Base-by-base conservation (phyloP, 2,113 vertebrate species). In the Labeo catla region DNA sequence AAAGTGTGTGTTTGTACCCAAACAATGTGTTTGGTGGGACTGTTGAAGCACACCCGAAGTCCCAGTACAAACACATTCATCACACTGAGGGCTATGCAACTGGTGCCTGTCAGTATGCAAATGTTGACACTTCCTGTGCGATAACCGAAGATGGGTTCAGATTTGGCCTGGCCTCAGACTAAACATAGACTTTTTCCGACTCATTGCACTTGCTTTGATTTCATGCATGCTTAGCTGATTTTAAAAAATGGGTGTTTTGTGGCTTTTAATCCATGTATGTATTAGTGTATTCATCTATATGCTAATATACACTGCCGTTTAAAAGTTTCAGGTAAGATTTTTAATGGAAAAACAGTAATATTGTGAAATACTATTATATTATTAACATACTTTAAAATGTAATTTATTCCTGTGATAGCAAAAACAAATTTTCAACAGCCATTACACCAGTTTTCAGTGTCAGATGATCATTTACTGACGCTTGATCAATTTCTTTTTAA, bases 51-150 rank as follows among this genome's bases (percentile, higher is more conserved):
- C 87, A 76, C 91, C 90, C 91, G 80, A 84, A 50, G 86, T 68
- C 81, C 76, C 63, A 83, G 19, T 8, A 15, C 86, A 87, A 85
- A 86, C 73, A 86, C 81, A 81, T 84, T 61, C 72, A 86, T 84
- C 82, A 84, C 65, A 36, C 16, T 23, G 15, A 59, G 76, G 52
- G 34, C 66, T 5, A 39, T 50, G 49, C 83, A 82, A 73, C 80
- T 52, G 61, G 36, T 81, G 57, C 50, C 77, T 90, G 81, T 91
- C 91, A 90, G 91, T 90, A 91, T 89, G 90, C 80, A 84, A 89
- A 90, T 86, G 63, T 89, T 86, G 49, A 85, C 23, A 83, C 87
- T 89, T 92, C 92, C 91, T 90, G 88, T 91, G 81, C 59, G 74
- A 73, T 50, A 86, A 59, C 84, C 10, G 13, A 66, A 66, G 61